Percentiles rank a stretch among this genome's conserved stretches.
These are phyloP conservation scores for Sturmia bella DNA, from an alignment of 2,888 invertebrate genomes.

Conservation along the genomic window DNA sequence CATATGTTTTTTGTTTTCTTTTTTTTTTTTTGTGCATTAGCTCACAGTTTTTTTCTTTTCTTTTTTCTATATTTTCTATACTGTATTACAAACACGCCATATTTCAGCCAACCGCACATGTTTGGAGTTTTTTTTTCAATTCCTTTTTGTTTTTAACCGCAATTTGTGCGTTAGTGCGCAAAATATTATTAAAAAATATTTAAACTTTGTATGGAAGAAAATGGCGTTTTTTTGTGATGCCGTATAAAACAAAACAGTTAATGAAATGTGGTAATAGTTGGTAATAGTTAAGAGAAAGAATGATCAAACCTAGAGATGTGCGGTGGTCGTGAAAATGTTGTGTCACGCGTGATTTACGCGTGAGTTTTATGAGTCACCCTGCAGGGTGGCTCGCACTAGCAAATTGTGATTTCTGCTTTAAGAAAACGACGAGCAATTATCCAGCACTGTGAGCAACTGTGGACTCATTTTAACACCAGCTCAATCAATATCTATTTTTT, in stretches of 20 bases:
- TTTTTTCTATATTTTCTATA: background rate
- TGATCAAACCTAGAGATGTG: no score
- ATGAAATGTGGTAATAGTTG: no score
- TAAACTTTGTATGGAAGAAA: constrained; percentile 1
- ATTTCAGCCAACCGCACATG: constrained; percentile 55
- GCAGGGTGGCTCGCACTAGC: no score
- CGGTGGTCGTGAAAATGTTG: no score
- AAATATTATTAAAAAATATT: constrained; percentile 41
- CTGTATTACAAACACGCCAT: constrained; percentile 55
- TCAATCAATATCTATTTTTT: no score
- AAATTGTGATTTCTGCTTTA: background rate
- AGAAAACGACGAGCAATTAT: no score
- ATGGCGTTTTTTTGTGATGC: constrained; percentile 34
- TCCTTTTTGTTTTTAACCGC: constrained; percentile 36
- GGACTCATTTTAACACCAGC: no score
- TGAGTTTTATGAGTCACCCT: no score
- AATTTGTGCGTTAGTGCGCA: constrained; percentile 59
- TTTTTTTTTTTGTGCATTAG: constrained; percentile 12
- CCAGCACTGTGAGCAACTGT: no score
- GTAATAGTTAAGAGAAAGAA: no score
- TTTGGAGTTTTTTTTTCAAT: constrained; percentile 17
- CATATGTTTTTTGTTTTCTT: constrained; percentile 20
- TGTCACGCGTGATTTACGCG: no score
- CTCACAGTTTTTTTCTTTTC: background rate
- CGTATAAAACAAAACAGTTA: no score